Evolutionary conservation across 2,888 invertebrate species (phyloP).

Genomic region (Boloria selene): DNA sequence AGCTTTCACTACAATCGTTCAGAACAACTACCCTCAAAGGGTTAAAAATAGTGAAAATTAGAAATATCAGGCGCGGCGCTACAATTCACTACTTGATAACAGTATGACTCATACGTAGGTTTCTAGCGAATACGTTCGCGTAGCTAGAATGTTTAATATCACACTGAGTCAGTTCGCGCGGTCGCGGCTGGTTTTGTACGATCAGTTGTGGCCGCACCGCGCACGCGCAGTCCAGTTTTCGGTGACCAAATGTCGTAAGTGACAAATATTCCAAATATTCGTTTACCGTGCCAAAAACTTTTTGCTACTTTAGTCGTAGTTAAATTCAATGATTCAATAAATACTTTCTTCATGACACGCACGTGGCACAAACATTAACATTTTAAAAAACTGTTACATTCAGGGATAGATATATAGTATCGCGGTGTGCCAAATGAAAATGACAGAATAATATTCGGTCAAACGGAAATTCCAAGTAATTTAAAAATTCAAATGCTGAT

Average conservation of each 20-base stretch:
- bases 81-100: constrained; percentile 72
- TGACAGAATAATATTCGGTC: constrained; percentile 13
- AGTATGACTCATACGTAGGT: constrained; percentile 70
- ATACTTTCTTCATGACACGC: constrained; percentile 63
- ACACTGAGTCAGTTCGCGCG: constrained; percentile 77
- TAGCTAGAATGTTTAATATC: constrained; percentile 78
- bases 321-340: constrained; percentile 68
- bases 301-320: constrained; percentile 52
- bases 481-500: neutral
- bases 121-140: constrained; percentile 64
- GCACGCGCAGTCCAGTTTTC: constrained; percentile 65
- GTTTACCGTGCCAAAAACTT: constrained; percentile 64
- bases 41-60: constrained; percentile 54
- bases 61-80: constrained; percentile 56
- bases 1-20: constrained; percentile 63
- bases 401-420: constrained; percentile 14
- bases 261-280: constrained; percentile 67
- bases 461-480: constrained; percentile 25
- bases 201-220: constrained; percentile 61
- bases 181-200: constrained; percentile 76
- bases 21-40: constrained; percentile 59
- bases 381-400: constrained; percentile 18
- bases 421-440: constrained; percentile 24
- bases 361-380: constrained; percentile 44
- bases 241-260: constrained; percentile 57